These are phyloP conservation scores for Cryptoblepharus egeriae DNA, from an alignment of 2,797 vertebrate species.

Conservation along the genomic window DNA sequence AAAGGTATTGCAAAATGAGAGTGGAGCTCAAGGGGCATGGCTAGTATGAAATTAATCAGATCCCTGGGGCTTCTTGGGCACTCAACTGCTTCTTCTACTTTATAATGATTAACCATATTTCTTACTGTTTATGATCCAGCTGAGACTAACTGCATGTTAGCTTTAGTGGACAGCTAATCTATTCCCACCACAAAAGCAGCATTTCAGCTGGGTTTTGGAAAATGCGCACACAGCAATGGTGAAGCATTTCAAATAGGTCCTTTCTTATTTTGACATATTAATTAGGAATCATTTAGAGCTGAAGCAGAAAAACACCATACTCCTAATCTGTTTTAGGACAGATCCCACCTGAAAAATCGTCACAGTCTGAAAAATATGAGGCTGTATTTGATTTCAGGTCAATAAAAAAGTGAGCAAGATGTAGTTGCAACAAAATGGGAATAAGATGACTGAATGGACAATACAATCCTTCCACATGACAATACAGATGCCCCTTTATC, in stretches of 20 bases:
- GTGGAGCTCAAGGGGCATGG: slow-evolving; percentile 24
- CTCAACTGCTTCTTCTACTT: slow-evolving; percentile 23
- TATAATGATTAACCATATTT: slow-evolving; percentile 59
- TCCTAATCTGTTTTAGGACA: neutral
- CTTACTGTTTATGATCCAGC: slow-evolving; percentile 46
- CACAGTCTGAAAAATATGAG: neutral
- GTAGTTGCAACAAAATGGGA: neutral
- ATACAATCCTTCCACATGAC: no score
- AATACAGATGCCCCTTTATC: no score
- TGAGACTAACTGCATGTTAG: slow-evolving; percentile 19
- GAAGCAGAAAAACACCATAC: neutral
- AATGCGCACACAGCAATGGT: neutral
- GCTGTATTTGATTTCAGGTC: neutral
- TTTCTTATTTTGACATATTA: slow-evolving; percentile 11
- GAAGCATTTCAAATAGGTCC: slow-evolving; percentile 1
- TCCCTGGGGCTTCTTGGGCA: slow-evolving; percentile 43
- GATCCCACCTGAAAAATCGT: neutral
- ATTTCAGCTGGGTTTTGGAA: slow-evolving; percentile 9
- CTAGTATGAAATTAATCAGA: slow-evolving; percentile 56
- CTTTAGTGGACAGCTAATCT: slow-evolving; percentile 17
- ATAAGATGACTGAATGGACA: neutral
- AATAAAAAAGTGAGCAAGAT: neutral
- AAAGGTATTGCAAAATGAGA: slow-evolving; percentile 50
- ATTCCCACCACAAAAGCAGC: neutral
- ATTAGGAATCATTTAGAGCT: slow-evolving; percentile 7